A percentile compares a stretch with the other conserved stretches of the same genome.
Conservation (phyloP, 2,888 invertebrate genomes). For the Azorinus chamasolen region DNA sequence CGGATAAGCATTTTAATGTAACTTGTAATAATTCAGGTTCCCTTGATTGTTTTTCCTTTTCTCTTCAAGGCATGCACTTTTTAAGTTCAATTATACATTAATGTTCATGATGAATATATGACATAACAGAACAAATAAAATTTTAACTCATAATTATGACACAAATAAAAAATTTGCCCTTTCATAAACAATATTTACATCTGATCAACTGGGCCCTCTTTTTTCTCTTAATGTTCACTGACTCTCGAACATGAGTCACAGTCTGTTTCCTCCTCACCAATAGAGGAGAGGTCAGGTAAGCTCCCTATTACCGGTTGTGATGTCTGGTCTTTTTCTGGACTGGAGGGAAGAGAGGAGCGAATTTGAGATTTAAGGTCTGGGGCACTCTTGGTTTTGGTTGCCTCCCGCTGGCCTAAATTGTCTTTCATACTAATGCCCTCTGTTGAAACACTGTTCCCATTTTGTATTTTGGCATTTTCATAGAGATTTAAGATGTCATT, state of each 20-base stretch:
- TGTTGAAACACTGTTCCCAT: conserved; percentile 22
- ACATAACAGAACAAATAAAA: no score
- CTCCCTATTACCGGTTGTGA: conserved; percentile 51
- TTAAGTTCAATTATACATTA: no score
- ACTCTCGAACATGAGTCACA: conserved; percentile 32
- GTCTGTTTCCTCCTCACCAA: conserved; percentile 35
- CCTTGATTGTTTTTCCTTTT: no score
- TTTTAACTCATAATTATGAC: no score
- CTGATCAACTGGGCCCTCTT: not conserved
- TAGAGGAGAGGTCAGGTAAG: conserved; percentile 40
- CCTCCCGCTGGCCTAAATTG: conserved; percentile 7
- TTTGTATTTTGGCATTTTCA: conserved; percentile 24
- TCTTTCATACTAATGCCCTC: conserved; percentile 19
- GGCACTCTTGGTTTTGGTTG: conserved; percentile 46
- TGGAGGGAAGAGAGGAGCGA: conserved; percentile 7
- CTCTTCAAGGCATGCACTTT: no score
- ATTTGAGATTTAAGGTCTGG: conserved; percentile 43
- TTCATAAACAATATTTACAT: not conserved
- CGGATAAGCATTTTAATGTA: no score
- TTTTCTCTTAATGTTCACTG: conserved; percentile 7
- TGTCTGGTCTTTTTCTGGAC: conserved; percentile 30
- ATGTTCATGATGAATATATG: no score
- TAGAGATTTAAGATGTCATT: conserved; percentile 60
- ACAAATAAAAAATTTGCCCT: not conserved
- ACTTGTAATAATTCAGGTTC: no score